Evolutionary conservation across 2,113 vertebrate species (phyloP), one percentile per base, ranked within the genome.

Genomic region (Todiramphus chloris): DNA sequence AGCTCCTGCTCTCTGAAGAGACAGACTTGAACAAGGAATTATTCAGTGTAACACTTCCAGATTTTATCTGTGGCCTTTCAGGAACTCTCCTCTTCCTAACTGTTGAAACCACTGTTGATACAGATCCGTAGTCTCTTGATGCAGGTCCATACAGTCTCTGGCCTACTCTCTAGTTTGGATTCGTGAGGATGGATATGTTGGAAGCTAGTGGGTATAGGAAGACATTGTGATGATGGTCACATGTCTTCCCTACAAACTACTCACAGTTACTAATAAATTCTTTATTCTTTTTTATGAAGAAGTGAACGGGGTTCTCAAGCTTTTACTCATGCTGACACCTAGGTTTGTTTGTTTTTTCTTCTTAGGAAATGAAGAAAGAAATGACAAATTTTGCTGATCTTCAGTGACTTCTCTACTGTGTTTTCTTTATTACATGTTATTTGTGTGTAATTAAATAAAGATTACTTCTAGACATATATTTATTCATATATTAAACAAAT

Each of bases 341-440:
- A 3, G 15, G 92, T 56, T 84, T 84, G 11, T 77, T 50, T 53
- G 21, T 85, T 59, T 62, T 86, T 80, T 62, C 41, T 94, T 88
- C 88, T n/a, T 93, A 99, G 99, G 98, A 98, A 91, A 97, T 99
- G 98, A 96, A 98, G 76, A 97, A 95, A 76, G 98, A 99, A 96
- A 97, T 98, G 62, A 41, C 97, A 87, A 94, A 97, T 75, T 99
- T 99, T 94, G 94, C 56, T 53, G 64, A 33, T 19, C 5, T 41
- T n/a, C 30, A 6, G 5, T 89, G 35, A 33, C 44, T 48, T 76
- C 74, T 10, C 59, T 23, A n/a, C 56, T 58, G 76, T 91, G 62
- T 74, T 90, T 58, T 66, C 10, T 41, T 41, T 41, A 13, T 30
- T 91, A 83, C 83, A 81, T 92, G 82, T 9, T 89, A 56, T 67